Evolutionary conservation across 1,140 invertebrate species (phyloP), one percentile per base, ranked within the genome.

Genomic region (Macrotrachela quadricornifera): DNA sequence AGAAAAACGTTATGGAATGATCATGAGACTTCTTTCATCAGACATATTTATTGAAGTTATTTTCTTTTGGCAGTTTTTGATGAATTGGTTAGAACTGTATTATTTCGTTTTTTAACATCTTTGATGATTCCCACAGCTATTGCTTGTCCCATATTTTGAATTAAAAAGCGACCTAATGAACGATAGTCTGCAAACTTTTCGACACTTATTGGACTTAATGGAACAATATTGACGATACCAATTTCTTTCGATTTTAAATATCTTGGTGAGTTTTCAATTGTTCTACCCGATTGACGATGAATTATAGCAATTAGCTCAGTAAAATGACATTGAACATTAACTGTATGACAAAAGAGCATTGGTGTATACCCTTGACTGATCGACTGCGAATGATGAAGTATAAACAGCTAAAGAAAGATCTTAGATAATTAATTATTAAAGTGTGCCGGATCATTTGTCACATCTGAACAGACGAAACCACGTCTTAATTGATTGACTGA

Each of bases 131-230:
- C 92, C 54, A 97, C 91, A 61, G 91, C 92, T 21, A 97, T 91
- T 4, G 91, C 96, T 73, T 96, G 90, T 71, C 88, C 81, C 91
- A 96, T 96, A 75, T 96, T 91, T 73, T 91, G 84, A 16, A 96
- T 90, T 58, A 92, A 91, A 67, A 97, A 96, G 71, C 91, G 83
- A 61, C 91, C 92, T 59, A 97, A 76, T 54, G 91, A 91, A 61
- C 91, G 85, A 76, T 90, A 97, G 66, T 94, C 86, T 63, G 83
- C 79, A 80, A 96, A 97, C 61, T 86, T 80, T 72, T 96, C 91
- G 18, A 96, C 90, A 66, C 87, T 92, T 75, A 94, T 80, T 49
- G 88, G 84, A 71, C 92, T 94, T 63, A 79, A 81, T 50, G 88
- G 88, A 45, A 90, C 79, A 63, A 94, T 72, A 58, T 75, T 80